Conservation (phyloP, 1,140 invertebrate genomes). For the Bombus sylvicola region DNA sequence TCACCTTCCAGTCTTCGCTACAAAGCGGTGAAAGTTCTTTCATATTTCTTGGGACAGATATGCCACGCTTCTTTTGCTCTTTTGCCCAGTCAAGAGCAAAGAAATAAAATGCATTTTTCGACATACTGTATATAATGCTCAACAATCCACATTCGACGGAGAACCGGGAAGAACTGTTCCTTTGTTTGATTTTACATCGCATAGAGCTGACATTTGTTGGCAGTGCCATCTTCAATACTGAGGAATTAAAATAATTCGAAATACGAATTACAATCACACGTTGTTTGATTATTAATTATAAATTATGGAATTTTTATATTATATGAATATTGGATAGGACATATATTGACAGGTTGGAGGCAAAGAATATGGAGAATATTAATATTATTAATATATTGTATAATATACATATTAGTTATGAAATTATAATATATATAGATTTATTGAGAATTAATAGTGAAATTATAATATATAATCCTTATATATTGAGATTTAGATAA, state of each 20-base stretch:
- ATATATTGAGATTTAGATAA: too few species aligned
- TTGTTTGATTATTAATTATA: too few species aligned
- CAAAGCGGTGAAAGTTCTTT: constrained; percentile 75
- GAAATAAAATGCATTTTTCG: constrained; percentile 81
- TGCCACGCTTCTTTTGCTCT: constrained; percentile 74
- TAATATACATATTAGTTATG: too few species aligned
- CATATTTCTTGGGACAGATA: constrained; percentile 72
- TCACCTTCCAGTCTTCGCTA: constrained; percentile 69
- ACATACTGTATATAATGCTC: constrained; percentile 65
- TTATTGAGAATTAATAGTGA: too few species aligned
- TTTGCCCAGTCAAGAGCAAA: constrained; percentile 81
- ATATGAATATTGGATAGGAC: too few species aligned
- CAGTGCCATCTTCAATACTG: neutral
- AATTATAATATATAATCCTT: too few species aligned
- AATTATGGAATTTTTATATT: too few species aligned
- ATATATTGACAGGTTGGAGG: too few species aligned
- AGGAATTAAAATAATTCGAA: neutral
- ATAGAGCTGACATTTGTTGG: neutral
- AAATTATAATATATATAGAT: too few species aligned
- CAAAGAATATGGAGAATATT: too few species aligned
- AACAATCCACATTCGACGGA: neutral
- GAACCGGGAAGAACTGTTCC: neutral
- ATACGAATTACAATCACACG: neutral
- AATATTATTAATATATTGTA: too few species aligned
- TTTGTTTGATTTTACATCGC: neutral